A percentile compares a stretch with the other conserved stretches of the same genome.
phyloP scores from a whole-genome alignment of 2,888 invertebrate species.

The Scaptomyza tumidula region DNA sequence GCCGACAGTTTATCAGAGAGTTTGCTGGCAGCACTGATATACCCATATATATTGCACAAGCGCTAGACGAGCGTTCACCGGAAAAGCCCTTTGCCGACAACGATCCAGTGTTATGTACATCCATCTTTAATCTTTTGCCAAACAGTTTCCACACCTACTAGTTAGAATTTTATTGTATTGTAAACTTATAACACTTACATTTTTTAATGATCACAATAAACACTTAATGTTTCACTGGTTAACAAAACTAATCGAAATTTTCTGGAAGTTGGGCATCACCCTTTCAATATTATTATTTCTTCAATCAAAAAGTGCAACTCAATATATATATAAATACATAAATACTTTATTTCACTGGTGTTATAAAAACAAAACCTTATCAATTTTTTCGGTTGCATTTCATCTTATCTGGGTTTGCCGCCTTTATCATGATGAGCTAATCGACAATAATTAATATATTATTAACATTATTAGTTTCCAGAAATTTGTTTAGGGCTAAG shows the following conservation, averaged over 20 bases:
- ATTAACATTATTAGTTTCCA: no score
- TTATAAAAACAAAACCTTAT: background rate
- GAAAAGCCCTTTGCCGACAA: conserved; percentile 42
- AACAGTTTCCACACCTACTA: conserved; percentile 70
- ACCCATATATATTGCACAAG: conserved; percentile 90
- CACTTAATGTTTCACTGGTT: conserved; percentile 4
- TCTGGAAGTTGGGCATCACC: no score
- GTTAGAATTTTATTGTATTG: background rate
- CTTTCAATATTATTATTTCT: background rate
- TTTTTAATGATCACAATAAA: conserved; percentile 14
- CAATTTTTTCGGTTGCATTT: background rate
- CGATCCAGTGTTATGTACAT: conserved; percentile 78
- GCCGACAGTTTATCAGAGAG: conserved; percentile 92
- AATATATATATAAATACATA: background rate
- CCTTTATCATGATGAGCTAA: background rate
- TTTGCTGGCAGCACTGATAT: conserved; percentile 88
- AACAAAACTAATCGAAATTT: background rate
- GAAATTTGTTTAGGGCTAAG: background rate
- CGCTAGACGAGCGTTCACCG: conserved; percentile 73
- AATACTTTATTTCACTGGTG: no score
- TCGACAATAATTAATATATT: background rate
- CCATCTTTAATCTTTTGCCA: conserved; percentile 82
- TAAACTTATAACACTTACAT: background rate
- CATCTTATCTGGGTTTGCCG: background rate
- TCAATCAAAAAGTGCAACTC: background rate